Conservation (phyloP, 1,140 invertebrate genomes). For the Drosophila pectinifera region DNA sequence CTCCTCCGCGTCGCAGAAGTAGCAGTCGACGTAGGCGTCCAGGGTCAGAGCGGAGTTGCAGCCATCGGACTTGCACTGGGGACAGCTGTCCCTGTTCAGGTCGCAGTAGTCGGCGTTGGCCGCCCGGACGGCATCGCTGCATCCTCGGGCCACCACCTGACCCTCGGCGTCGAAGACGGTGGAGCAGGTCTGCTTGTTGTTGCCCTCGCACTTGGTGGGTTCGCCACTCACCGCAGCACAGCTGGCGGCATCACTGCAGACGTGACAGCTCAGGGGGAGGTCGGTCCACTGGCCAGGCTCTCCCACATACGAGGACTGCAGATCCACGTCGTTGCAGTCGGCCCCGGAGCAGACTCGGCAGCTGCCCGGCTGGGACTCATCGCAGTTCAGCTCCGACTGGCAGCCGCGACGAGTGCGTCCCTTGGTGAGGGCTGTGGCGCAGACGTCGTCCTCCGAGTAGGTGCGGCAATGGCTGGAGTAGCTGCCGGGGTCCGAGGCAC, state of each 20-base stretch:
- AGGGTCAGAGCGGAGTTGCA: conserved; percentile 65
- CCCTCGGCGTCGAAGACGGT: conserved; percentile 62
- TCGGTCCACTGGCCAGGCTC: conserved; percentile 76
- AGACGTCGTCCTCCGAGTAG: conserved; percentile 55
- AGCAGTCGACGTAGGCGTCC: conserved; percentile 63
- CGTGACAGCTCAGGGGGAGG: conserved; percentile 63
- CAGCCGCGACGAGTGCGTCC: conserved; percentile 70
- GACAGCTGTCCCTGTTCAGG: conserved; percentile 48
- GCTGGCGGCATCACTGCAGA: conserved; percentile 40
- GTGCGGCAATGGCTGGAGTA: conserved; percentile 54
- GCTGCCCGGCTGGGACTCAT: conserved; percentile 40
- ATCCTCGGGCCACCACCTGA: conserved; percentile 62
- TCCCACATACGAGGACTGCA: conserved; percentile 57
- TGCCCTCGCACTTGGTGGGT: conserved; percentile 54
- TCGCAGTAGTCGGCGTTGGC: conserved; percentile 62
- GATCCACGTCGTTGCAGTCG: conserved; percentile 63
- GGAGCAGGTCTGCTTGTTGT: conserved; percentile 71
- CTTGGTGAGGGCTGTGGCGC: conserved; percentile 57
- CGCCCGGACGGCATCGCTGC: conserved; percentile 58
- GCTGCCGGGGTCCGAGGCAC: conserved; percentile 40
- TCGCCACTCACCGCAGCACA: conserved; percentile 20
- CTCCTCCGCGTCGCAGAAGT: conserved; percentile 66
- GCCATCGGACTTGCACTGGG: conserved; percentile 71
- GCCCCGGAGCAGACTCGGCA: conserved; percentile 57
- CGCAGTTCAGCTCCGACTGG: conserved; percentile 65